phyloP scores from a whole-genome alignment of 2,888 invertebrate genomes.

The Clitarchus hookeri region DNA sequence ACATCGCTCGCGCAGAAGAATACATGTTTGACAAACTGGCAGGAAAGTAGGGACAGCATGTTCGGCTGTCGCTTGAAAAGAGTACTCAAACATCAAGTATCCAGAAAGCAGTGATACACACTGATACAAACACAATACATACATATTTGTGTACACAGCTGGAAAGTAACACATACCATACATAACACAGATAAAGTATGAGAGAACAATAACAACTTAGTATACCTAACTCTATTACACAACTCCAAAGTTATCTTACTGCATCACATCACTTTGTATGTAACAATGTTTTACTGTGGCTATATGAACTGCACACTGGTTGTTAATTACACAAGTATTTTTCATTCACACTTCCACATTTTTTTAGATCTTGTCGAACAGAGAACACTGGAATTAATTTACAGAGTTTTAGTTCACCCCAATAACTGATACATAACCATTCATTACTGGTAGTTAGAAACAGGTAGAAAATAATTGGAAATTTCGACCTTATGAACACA shows the following conservation, averaged over 20 bases:
- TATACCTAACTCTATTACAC: neutral
- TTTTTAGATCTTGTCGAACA: too few species aligned
- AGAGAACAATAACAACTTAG: neutral
- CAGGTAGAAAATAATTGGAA: neutral
- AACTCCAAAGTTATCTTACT: neutral
- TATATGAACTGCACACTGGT: too few species aligned
- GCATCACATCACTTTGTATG: neutral
- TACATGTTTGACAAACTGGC: too few species aligned
- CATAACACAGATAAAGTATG: neutral
- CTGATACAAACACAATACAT: neutral
- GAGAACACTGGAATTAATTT: neutral
- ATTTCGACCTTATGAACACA: neutral
- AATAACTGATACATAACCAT: neutral
- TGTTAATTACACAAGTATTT: too few species aligned
- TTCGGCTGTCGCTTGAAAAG: too few species aligned
- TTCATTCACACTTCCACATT: too few species aligned
- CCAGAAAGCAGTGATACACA: neutral
- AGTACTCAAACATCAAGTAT: neutral
- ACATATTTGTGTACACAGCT: neutral
- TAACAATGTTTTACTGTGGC: too few species aligned
- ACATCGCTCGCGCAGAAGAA: too few species aligned
- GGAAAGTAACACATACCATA: neutral
- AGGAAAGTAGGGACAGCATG: too few species aligned
- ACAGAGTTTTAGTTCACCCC: neutral
- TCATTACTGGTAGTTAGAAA: neutral